Percentiles rank a stretch among this genome's conserved stretches.
phyloP scores from a whole-genome alignment of 2,888 invertebrate genomes.

The Eudasyphora cyanicolor region DNA sequence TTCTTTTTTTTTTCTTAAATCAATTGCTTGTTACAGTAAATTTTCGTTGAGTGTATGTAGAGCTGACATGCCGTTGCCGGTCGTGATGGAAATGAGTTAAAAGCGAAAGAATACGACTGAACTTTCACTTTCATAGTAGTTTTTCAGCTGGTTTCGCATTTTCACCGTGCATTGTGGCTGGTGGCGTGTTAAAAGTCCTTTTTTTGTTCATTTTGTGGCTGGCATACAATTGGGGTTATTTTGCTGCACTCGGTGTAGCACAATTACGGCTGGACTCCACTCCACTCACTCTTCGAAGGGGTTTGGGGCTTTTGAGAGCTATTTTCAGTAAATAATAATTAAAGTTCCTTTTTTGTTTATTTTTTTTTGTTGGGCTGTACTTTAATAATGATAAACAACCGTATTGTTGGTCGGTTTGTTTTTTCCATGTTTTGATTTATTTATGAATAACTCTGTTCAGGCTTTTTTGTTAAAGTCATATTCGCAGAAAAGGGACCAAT shows the following conservation, averaged over 20 bases:
- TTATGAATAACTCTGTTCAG: neutral
- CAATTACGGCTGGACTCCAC: neutral
- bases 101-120: conserved; percentile 27
- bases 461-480: neutral
- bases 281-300: neutral
- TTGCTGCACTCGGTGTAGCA: conserved; percentile 14
- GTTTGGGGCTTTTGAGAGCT: conserved; percentile 48
- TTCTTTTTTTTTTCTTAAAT: neutral
- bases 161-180: conserved; percentile 49
- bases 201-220: conserved; percentile 63
- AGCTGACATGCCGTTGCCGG: neutral
- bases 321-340: conserved; percentile 38
- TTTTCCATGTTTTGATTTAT: neutral
- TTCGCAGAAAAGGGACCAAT: conserved; percentile 13
- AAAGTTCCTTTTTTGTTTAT: conserved; percentile 11
- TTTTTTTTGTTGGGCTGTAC: conserved; percentile 42
- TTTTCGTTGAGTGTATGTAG: neutral
- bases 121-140: conserved; percentile 51
- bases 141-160: conserved; percentile 29
- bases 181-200: conserved; percentile 62
- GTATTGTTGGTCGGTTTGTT: neutral
- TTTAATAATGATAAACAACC: conserved; percentile 54
- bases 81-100: neutral
- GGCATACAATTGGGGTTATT: conserved; percentile 61
- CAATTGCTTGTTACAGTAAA: neutral